phyloP scores from a whole-genome alignment of 2,888 invertebrate species.

The Agriopis aurantiaria region DNA sequence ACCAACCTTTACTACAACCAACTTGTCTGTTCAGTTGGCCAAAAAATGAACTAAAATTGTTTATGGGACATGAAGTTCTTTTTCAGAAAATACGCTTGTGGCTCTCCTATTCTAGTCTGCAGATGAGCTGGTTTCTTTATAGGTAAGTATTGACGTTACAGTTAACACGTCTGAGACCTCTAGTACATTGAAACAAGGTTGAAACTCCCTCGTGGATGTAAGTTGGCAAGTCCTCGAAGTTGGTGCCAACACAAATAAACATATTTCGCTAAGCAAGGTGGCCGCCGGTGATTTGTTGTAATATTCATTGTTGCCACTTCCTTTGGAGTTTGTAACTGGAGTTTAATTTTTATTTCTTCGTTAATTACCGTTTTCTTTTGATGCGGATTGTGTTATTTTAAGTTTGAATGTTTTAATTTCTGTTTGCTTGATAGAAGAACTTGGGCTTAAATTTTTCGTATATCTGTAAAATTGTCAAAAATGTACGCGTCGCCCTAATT shows the following conservation, averaged over 20 bases:
- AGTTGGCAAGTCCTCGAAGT: slow-evolving; percentile 58
- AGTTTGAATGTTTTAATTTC: slow-evolving; percentile 13
- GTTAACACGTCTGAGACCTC: slow-evolving; percentile 17
- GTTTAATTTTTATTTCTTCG: slow-evolving; percentile 33
- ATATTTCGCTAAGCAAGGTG: slow-evolving; percentile 64
- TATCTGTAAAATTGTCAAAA: not conserved
- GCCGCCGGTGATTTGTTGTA: slow-evolving; percentile 59
- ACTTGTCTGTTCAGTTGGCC: not conserved
- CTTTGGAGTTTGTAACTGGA: slow-evolving; percentile 22
- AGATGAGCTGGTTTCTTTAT: not conserved
- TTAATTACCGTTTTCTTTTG: slow-evolving; percentile 25
- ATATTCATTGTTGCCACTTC: slow-evolving; percentile 56
- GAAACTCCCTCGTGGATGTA: slow-evolving; percentile 38
- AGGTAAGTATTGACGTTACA: not conserved
- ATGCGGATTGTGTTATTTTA: slow-evolving; percentile 13
- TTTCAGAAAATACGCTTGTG: not conserved
- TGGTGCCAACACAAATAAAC: slow-evolving; percentile 65
- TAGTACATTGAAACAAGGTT: slow-evolving; percentile 43
- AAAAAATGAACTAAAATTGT: not conserved
- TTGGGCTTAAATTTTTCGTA: not conserved
- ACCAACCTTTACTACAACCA: slow-evolving; percentile 38
- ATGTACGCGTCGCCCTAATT: no score
- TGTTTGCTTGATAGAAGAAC: not conserved
- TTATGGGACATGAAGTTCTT: not conserved
- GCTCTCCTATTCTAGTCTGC: not conserved